Base-by-base conservation (phyloP, 2,888 invertebrate species). In the Pammene fasciana region DNA sequence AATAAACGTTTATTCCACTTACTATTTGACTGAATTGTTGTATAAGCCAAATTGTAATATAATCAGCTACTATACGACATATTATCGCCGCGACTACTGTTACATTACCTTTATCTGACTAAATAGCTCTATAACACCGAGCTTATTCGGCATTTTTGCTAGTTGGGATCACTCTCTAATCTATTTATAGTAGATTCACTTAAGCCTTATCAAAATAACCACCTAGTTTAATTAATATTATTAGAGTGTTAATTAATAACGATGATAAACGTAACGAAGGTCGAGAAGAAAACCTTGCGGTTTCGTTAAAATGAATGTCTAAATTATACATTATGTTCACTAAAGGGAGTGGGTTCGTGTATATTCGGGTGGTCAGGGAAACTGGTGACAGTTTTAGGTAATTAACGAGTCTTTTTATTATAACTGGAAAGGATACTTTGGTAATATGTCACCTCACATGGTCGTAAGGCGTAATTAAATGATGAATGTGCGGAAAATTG, bases 251-350 rank as follows among this genome's bases (percentile, higher is more conserved):
- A 45, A 60, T 52, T 66, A 66, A 48, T 50, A 50, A 50, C 11
- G n/a, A n/a, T 34, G 45, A 67, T 67, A 67, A n/a, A 52, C 41
- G 26, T 54, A 52, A 60, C 45, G 60, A 67, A 52, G 67, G 59
- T 52, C 59, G 50, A 41, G 50, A 36, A 26, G 62, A 52, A 61
- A 38, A 48, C 41, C 50, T 62, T 50, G 41, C 50, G n/a, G 52
- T 52, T 18, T 50, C 13, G 45, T 45, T 59, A 26, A 43, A 56
- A 43, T 57, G 41, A 10, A 34, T 50, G 48, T 18, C 50, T 26
- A 52, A 26, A 41, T 62, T 62, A 52, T 16, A 62, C 41, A 41
- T 62, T 41, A 45, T 59, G 26, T 59, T 45, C 41, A 52, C 62
- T 13, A 41, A 62, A 26, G 52, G 41, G 41, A n/a, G 41, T 41